Evolutionary conservation across 2,888 invertebrate species (phyloP), one percentile per base, ranked within the genome.

Genomic region (Drosophila stalkeri): DNA sequence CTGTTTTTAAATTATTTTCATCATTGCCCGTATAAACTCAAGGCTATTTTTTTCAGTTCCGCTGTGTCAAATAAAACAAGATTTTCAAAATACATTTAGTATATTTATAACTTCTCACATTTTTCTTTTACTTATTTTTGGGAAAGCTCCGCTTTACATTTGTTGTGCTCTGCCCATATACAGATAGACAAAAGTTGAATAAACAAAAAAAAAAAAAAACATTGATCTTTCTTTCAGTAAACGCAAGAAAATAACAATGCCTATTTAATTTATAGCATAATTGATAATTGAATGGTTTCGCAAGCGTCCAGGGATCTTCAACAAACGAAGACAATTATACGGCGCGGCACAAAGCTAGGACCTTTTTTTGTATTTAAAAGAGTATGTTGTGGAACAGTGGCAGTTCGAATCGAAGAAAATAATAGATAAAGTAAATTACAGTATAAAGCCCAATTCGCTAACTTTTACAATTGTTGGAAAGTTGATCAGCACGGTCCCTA

Each of bases 291-390:
- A 68, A 82, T 73, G 62, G 43, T 62, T 51, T 69, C 43, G 59
- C 56, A 41, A 47, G 57, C 61, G 57, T 23, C 46, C 46, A 41
- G 18, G 18, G 31, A 60, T 82, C 82, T 82, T 82, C 82, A 86
- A 82, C 83, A 86, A 82, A 82, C 82, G 86, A 82, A 82, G 82
- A 82, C 83, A 77, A 66, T 59, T 70, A 62, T 65, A 46, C 51
- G 62, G 61, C 47, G 62, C 59, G 55, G 51, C 64, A 59, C 54
- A 63, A 61, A 61, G 27, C 43, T 31, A 4, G 12, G 49, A 67
- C 49, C 62, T 65, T 47, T 72, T 65, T 35, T 23, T 9, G 27
- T 27, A n/a, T 20, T 12, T 16, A 18, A 20, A 12, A 43, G 62
- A 54, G 52, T 68, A 52, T 59, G 33, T 72, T 14, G 14, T 60